Evolutionary conservation across 1,140 invertebrate genomes (phyloP).

Genomic region (Magallana angulata): DNA sequence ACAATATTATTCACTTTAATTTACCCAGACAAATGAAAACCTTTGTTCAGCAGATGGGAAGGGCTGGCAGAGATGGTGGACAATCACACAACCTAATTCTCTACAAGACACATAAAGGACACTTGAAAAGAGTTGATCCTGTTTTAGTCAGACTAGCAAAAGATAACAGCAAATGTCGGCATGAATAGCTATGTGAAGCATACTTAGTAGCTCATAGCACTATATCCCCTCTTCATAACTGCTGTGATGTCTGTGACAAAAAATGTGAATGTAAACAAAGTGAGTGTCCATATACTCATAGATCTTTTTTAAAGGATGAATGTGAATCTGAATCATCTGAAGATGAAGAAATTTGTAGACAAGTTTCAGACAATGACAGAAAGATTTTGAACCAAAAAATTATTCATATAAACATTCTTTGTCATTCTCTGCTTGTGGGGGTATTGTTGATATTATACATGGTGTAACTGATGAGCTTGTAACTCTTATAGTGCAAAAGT

Average conservation of each 20-base stretch:
- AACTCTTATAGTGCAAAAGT: neutral
- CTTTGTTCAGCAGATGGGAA: slow-evolving; percentile 61
- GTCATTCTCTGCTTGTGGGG: neutral
- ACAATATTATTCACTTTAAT: slow-evolving; percentile 58
- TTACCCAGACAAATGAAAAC: slow-evolving; percentile 55
- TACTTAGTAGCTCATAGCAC: slow-evolving; percentile 20
- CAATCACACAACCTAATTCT: slow-evolving; percentile 49
- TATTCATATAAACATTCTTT: neutral
- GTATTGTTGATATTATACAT: slow-evolving; percentile 4
- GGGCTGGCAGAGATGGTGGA: slow-evolving; percentile 57
- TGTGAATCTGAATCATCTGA: slow-evolving; percentile 44
- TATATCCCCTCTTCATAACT: slow-evolving; percentile 37
- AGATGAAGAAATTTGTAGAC: slow-evolving; percentile 23
- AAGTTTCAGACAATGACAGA: neutral
- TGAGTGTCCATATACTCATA: slow-evolving; percentile 42
- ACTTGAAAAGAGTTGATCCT: slow-evolving; percentile 53
- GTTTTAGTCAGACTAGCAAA: slow-evolving; percentile 40
- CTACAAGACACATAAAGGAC: slow-evolving; percentile 51
- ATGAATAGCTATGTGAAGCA: slow-evolving; percentile 39
- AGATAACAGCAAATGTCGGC: slow-evolving; percentile 38
- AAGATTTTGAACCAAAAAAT: neutral
- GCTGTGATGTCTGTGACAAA: slow-evolving; percentile 55
- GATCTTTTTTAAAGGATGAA: neutral
- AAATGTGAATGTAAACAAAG: slow-evolving; percentile 41
- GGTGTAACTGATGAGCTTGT: slow-evolving; percentile 27